These are phyloP conservation scores for Campoplex capitator DNA, from an alignment of 2,888 invertebrate species.

Conservation along the genomic window DNA sequence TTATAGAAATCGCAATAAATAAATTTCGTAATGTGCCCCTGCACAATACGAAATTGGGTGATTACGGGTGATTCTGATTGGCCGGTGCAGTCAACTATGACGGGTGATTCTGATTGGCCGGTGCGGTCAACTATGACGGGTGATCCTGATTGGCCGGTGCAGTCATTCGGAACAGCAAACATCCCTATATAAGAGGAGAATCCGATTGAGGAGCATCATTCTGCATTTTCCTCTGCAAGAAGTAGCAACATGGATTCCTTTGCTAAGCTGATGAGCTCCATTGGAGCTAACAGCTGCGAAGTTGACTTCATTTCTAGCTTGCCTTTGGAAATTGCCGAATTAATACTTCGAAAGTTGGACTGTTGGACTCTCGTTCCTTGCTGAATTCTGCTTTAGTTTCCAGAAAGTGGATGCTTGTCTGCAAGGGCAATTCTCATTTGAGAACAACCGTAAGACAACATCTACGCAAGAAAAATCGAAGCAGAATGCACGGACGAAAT, in stretches of 20 bases:
- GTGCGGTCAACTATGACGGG: not conserved
- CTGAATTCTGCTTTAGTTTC: too few species aligned
- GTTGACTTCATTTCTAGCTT: too few species aligned
- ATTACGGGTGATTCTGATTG: too few species aligned
- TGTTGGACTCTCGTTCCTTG: too few species aligned
- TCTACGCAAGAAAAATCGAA: conserved; percentile 22
- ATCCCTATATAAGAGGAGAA: conserved; percentile 6
- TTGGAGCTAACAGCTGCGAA: conserved; percentile 12
- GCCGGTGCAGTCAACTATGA: too few species aligned
- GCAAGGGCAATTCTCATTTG: conserved; percentile 26
- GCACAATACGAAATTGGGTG: too few species aligned
- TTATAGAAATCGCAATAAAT: too few species aligned
- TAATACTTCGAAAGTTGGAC: too few species aligned
- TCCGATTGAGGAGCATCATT: conserved; percentile 41
- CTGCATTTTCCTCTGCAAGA: not conserved
- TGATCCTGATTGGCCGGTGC: conserved; percentile 15
- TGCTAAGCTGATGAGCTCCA: conserved; percentile 34
- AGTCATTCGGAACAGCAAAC: not conserved
- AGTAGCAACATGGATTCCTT: conserved; percentile 36
- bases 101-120: not conserved
- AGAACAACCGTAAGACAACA: conserved; percentile 26
- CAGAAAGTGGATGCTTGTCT: too few species aligned
- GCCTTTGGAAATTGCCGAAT: too few species aligned
- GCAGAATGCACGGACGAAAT: not conserved
- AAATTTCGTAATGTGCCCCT: too few species aligned